Evolutionary conservation across 2,797 vertebrate genomes (phyloP).

Genomic region (Todus mexicanus): DNA sequence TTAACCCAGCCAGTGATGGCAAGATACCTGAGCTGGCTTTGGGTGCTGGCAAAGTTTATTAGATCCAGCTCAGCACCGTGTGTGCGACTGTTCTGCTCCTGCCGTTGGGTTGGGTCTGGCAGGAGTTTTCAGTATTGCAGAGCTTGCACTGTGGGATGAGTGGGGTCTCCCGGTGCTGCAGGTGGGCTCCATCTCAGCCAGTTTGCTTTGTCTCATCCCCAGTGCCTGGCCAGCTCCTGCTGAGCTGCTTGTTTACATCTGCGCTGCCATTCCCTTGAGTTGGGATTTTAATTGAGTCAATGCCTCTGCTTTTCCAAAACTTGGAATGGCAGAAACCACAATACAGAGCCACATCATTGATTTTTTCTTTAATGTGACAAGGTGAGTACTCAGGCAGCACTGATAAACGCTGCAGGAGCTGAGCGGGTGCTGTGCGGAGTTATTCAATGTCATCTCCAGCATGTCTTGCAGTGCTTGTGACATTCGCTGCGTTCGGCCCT

Average conservation of each 20-base stretch:
- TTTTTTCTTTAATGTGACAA: not conserved
- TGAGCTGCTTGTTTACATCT: not conserved
- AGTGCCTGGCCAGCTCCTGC: not conserved
- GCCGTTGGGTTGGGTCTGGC: rapidly evolving
- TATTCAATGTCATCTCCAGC: not conserved
- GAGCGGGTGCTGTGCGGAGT: not conserved
- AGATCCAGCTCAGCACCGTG: rapidly evolving
- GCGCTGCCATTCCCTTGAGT: rapidly evolving
- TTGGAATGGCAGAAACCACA: not conserved
- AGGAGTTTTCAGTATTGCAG: not conserved
- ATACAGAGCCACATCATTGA: not conserved
- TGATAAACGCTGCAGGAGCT: not conserved
- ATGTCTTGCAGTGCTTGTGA: not conserved
- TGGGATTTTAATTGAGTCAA: not conserved
- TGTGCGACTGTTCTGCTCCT: rapidly evolving
- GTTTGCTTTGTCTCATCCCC: not conserved
- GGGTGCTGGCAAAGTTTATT: not conserved
- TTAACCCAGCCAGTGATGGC: not conserved
- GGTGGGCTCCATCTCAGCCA: rapidly evolving
- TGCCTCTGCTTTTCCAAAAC: not conserved
- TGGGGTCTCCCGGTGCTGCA: rapidly evolving
- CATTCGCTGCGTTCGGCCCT: not conserved
- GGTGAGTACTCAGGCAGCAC: not conserved
- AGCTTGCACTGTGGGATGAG: rapidly evolving
- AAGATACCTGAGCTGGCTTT: not conserved